Base-by-base conservation (phyloP, 92 coral and sea anemone genomes). In the Scolanthus callimorphus region DNA sequence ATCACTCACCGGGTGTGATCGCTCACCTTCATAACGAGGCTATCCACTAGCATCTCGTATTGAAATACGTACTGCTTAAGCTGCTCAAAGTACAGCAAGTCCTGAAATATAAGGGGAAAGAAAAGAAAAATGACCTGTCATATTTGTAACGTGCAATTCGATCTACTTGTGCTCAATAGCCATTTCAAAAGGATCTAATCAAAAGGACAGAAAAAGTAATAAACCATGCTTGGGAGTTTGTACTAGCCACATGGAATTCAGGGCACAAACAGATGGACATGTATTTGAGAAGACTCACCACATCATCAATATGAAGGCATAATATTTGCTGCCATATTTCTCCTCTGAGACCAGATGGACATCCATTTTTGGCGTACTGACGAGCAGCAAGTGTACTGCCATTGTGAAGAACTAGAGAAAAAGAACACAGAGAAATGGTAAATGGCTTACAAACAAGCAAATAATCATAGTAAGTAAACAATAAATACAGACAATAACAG, bases 21-120 rank as follows among this genome's bases (percentile, higher is more conserved):
- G 41, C 41, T 15, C 77, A 92, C 98, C 98, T 92, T 92, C 60
- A 88, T 88, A 19, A 92, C 77, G 25, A 92, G 85, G 50, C 84
- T 92, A 67, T 92, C 98, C 17, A 92, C 98, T 52, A 92, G 50
- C 89, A 92, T 84, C 62, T 89, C 91, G 58, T 92, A 85, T 52
- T 84, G 85, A 49, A 84, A 53, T 64, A 92, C 98, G 71, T 77
- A 80, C 10, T 63, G 67, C 88, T 84, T 92, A 20, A 92, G 90
- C 67, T 92, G 98, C 58, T 92, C 90, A 70, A 92, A 92, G 67
- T 92, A 89, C 70, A 88, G 53, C 52, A 68, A 78, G 59, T 92
- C 83, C 98, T 92, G 52, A 31, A 37, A 69, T 60, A 15, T 30
- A 19, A 71, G 13, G 27, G 25, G 1, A 59, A 2, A 51, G 8